Base-by-base conservation (phyloP, 2,888 invertebrate species). In the Octonoba sinensis region DNA sequence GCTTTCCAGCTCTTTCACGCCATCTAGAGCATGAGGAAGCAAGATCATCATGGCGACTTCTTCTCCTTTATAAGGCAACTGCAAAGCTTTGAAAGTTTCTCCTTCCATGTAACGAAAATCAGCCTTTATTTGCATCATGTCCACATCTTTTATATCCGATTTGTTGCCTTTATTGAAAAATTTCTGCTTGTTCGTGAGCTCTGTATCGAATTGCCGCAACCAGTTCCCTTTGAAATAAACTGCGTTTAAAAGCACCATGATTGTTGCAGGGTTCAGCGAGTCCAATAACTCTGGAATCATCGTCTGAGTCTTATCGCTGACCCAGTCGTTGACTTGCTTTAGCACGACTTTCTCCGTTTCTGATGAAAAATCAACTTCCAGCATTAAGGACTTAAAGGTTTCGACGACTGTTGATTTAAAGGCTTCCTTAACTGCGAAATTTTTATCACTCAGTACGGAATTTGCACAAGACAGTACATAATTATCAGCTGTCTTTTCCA, bases 151-250 rank as follows among this genome's bases (percentile, higher is more conserved):
- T 49, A 36, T 46, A 27, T 75, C 44, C 13, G 69, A 60, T 16
- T 72, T 27, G 2, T 65, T 13, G 2, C 27, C 27, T 27, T 27
- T 27, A 64, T 75, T 82, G 27, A 77, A 77, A 36, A 85, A 81
- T 46, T 59, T 76, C 22, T 79, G 84, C 24, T 86, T 84, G 44
- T 75, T 51, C 8, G 88, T 89, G 2, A 60, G 24, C 16, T 78
- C 72, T 16, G 84, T 72, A 27, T 88, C 83, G 85, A 90, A 89
- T 65, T 87, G 85, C 16, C 85, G 77, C 54, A 83, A 82, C 90
- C 90, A 90, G 46, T 85, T 86, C 1, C 89, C 90, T 85, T 82
- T 90, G 85, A 90, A 90, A 84, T 90, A 90, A 24, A 89, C 87
- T 3, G 89, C 90, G 86, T 90, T 90, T n/a, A 89, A 87, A 16